Conservation (phyloP, 2,888 invertebrate genomes). For the Carcina quercana region DNA sequence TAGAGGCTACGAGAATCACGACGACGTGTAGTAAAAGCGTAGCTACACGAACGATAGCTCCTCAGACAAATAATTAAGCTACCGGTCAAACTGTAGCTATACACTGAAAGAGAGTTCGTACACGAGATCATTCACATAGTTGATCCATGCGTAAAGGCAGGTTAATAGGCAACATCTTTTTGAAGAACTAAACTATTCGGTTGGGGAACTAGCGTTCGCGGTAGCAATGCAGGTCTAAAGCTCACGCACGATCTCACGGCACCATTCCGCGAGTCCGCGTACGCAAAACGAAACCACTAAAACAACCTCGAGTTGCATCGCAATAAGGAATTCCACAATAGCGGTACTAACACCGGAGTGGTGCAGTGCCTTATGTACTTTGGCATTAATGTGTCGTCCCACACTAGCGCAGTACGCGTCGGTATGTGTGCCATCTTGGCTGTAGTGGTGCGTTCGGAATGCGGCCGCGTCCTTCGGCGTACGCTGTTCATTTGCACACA, state of each 20-base stretch:
- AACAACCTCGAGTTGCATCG: slow-evolving; percentile 45
- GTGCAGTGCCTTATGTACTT: slow-evolving; percentile 50
- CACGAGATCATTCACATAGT: no score
- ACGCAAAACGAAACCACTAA: slow-evolving; percentile 11
- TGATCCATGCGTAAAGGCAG: no score
- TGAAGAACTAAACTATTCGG: no score
- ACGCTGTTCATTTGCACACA: slow-evolving; percentile 69
- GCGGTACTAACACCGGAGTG: slow-evolving; percentile 36
- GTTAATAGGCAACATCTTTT: no score
- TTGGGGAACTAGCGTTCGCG: no score
- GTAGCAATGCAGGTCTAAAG: slow-evolving; percentile 3
- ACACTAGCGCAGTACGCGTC: slow-evolving; percentile 37
- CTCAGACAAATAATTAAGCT: no score
- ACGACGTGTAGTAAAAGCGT: no score
- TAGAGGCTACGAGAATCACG: no score
- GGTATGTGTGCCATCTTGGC: slow-evolving; percentile 61
- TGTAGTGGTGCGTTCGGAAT: slow-evolving; percentile 61
- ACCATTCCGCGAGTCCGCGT: background rate
- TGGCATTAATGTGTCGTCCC: slow-evolving; percentile 36
- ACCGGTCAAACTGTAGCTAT: no score
- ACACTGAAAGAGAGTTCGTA: no score
- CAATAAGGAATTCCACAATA: slow-evolving; percentile 51
- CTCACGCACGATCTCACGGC: slow-evolving; percentile 6
- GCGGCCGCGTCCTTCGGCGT: slow-evolving; percentile 72
- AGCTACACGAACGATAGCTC: no score